Evolutionary conservation across 2,888 invertebrate genomes (phyloP), one percentile per base, ranked within the genome.

Genomic region (Drosophila diplacantha): DNA sequence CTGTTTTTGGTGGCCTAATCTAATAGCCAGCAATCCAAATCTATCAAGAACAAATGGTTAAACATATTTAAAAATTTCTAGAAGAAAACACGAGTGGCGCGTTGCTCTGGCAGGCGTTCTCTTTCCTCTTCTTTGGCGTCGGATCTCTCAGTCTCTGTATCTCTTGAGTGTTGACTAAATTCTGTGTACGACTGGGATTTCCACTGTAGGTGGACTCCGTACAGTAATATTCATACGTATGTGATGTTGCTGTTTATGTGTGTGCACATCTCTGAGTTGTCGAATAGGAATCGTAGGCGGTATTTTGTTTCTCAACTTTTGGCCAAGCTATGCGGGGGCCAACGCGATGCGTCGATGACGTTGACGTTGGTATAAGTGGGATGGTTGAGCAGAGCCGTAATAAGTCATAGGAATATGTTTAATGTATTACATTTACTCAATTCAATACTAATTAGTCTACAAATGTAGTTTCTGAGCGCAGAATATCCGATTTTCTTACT

Each of bases 51-150:
- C 51, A 44, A 39, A 39, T 61, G 60, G 46, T 51, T 58, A 31
- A 64, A 72, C 70, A 76, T 65, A 58, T 68, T 73, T 66, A 46
- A 74, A 69, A 72, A 77, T 67, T 83, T 78, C 83, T 78, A 83
- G 83, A 78, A 78, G 49, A 73, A 68, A 61, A 68, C 64, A 69
- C 67, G 65, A 63, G 57, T 69, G 79, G 59, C 53, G 71, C 59
- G 39, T 71, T 16, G 26, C 50, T 43, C 38, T 44, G 18, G 38
- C 14, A 12, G 8, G 12, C 34, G 32, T 54, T 51, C 26, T 32
- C 34, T 47, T 18, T 52, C 29, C 35, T 34, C 38, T 34, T 31
- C 41, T 29, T 51, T 26, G 20, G 34, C 57, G 41, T 20, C 35
- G 32, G n/a, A 12, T 60, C 57, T n/a, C 34, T 32, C 58, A 53